Base-by-base conservation (phyloP, 1,140 invertebrate genomes). In the Frieseomelitta varia region DNA sequence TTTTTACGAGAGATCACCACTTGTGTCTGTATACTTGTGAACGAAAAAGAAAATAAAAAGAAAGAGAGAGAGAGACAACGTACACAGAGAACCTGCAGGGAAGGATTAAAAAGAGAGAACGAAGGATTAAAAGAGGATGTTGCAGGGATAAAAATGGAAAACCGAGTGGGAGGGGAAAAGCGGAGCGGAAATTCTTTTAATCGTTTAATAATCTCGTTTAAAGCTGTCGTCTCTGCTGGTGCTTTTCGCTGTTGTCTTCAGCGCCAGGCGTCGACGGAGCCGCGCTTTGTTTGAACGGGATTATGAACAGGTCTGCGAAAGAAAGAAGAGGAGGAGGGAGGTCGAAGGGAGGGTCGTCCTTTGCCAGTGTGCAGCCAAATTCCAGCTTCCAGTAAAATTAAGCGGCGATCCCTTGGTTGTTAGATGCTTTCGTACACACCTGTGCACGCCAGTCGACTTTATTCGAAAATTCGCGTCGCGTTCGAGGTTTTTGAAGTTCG, bases 351-450 rank as follows among this genome's bases (percentile, higher is more conserved):
- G 8, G 34, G 47, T 27, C 68, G 65, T 65, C 77, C 77, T 79
- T 79, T 79, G 77, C 77, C 63, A 27, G 84, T 61, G 63, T 75
- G 61, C 74, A 88, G 71, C 87, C 86, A 85, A 81, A 87, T 88
- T 88, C 86, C 86, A 81, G 81, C 74, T 88, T 73, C 82, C 85
- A n/a, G 83, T 87, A 88, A 88, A 88, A 88, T 88, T 88, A 88
- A 88, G 79, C 87, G 73, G 79, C 87, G 73, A 85, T 88, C 84
- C 81, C 68, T 55, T 24, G 47, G 24, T n/a, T 58, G 74, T 63
- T 65, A 79, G 58, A 86, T 88, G 63, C 79, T 63, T 87, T 85
- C 82, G 78, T 55, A 68, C 65, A 78, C 81, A 88, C 34, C 21
- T 69, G 67, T n/a, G 12, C 67, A 27, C n/a, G 24, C 4, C 27